Evolutionary conservation across 1,140 invertebrate species (phyloP), one percentile per base, ranked within the genome.

Genomic region (Solenopsis invicta): DNA sequence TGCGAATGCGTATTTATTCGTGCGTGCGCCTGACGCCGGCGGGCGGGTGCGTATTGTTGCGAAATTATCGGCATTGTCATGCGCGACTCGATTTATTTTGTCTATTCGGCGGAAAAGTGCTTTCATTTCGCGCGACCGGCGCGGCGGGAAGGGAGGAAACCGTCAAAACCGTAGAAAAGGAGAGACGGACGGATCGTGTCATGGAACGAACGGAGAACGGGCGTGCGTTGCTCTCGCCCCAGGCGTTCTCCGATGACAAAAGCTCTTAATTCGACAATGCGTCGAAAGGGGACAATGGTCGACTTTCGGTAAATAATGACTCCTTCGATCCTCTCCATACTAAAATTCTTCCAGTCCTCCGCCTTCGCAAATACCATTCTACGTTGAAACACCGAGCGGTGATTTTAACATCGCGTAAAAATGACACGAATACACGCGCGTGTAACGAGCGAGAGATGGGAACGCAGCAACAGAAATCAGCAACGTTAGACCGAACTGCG

Each of bases 101-200:
- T 93, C 92, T 91, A 91, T 91, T 93, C 88, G 88, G 84, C 87
- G 88, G 88, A 88, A 93, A 91, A 92, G 89, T 91, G 92, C 92
- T 92, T 93, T 92, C 89, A 89, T 92, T 91, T 91, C 72, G 75
- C 82, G 69, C 72, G 80, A 76, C 61, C 50, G 67, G 67, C 76
- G 71, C 50, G 67, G 67, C 80, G 71, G 61, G 34, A 64, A 61
- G 72, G 61, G 74, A 24, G 8, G 24, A 4, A 29, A 52, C 37
- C 45, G 61, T 48, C n/a, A 45, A 85, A 76, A 37, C 61, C 41
- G 18, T 24, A 24, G 67, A 16, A 29, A 62, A 56, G 50, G 50
- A 59, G 24, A 59, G 37, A 6, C 29, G 50, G 5, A 37, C 29
- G 62, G 12, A 45, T 13, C n/a, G n/a, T 54, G 13, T 21, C 2